These are phyloP conservation scores for Strix uralensis DNA, from an alignment of 2,113 vertebrate species.

Conservation along the genomic window DNA sequence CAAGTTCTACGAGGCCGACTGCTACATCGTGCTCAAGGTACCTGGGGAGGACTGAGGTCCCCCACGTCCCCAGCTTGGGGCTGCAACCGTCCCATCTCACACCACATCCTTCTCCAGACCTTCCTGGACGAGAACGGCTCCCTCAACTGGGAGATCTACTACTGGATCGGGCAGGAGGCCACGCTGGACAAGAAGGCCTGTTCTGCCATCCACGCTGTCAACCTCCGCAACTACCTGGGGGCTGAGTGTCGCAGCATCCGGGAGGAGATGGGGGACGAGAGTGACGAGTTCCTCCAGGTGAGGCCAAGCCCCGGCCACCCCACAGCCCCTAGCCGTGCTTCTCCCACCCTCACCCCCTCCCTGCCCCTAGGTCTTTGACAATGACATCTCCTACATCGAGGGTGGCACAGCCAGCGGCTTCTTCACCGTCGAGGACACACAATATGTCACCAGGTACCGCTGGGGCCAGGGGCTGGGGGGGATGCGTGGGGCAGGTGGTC, in stretches of 20 bases:
- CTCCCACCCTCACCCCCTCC: background rate
- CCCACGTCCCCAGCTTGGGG: rapidly evolving
- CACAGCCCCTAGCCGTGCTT: background rate
- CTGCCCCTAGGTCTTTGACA: slow-evolving; percentile 86
- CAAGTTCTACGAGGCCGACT: slow-evolving; percentile 96
- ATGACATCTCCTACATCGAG: slow-evolving; percentile 94
- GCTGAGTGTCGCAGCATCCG: slow-evolving; percentile 89
- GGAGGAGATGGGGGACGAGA: slow-evolving; percentile 98
- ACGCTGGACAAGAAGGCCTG: slow-evolving; percentile 96
- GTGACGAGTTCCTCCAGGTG: slow-evolving; percentile 92
- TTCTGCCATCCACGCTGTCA: slow-evolving; percentile 93
- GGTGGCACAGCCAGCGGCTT: slow-evolving; percentile 94
- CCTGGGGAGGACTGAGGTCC: rapidly evolving
- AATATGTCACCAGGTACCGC: slow-evolving; percentile 84
- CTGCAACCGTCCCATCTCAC: background rate
- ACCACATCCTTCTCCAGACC: slow-evolving; percentile 71
- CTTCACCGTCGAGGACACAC: slow-evolving; percentile 91
- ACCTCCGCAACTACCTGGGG: slow-evolving; percentile 92
- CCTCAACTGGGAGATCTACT: slow-evolving; percentile 93
- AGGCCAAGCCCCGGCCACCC: rapidly evolving
- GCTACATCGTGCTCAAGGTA: slow-evolving; percentile 97
- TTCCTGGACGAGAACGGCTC: slow-evolving; percentile 89
- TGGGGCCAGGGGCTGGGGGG: background rate
- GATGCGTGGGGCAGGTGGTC: rapidly evolving
- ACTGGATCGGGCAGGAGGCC: slow-evolving; percentile 96